These are phyloP conservation scores for Lottia gigantea DNA, from an alignment of 2,888 invertebrate genomes.

Conservation along the genomic window DNA sequence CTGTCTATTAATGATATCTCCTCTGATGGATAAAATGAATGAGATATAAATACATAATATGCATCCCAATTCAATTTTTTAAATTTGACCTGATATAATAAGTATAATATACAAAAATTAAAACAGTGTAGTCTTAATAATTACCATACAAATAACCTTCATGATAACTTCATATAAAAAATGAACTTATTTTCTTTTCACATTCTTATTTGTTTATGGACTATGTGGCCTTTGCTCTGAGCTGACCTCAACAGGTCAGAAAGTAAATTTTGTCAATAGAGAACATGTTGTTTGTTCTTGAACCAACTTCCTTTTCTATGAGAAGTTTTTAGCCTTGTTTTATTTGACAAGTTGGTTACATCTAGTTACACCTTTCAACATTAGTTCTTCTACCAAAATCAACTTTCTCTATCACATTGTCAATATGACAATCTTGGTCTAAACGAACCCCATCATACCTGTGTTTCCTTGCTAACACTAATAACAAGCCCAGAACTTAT, in stretches of 20 bases:
- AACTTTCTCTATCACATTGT: not conserved
- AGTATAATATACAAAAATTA: too few relatives aligned
- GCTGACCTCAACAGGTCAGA: not conserved
- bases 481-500: too few relatives aligned
- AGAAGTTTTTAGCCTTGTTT: not conserved
- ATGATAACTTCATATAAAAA: too few relatives aligned
- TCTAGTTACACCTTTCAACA: constrained; percentile 3
- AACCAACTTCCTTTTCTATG: constrained; percentile 7
- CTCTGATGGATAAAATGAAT: too few relatives aligned
- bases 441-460: too few relatives aligned
- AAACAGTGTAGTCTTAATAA: too few relatives aligned
- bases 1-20: too few relatives aligned
- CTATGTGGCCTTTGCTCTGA: constrained; percentile 5
- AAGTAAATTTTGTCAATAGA: constrained; percentile 7
- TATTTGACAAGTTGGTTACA: constrained; percentile 11
- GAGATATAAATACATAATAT: too few relatives aligned
- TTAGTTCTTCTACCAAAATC: constrained; percentile 5
- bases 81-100: too few relatives aligned
- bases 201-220: not conserved
- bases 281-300: constrained; percentile 5
- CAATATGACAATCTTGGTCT: not conserved
- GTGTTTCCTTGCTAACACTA: too few relatives aligned
- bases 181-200: not conserved
- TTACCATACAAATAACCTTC: too few relatives aligned
- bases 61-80: too few relatives aligned